Evolutionary conservation across 1,140 invertebrate genomes (phyloP), one percentile per base, ranked within the genome.

Genomic region (Drosophila nasuta): DNA sequence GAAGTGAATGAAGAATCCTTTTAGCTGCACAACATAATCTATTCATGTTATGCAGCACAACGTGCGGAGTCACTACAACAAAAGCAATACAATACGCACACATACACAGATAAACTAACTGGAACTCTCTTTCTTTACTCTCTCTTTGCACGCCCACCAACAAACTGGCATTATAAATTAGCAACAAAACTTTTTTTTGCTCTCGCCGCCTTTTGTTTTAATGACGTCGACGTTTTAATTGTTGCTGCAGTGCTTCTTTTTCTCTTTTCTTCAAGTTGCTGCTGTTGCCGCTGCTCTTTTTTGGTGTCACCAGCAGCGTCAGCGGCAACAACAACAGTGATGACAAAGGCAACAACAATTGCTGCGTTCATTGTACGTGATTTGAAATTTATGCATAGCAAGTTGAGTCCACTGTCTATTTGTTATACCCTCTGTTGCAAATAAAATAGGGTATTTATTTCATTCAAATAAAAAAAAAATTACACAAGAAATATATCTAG

Each of bases 21-120:
- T 88, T 78, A 82, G 76, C 80, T 89, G 85, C 77, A 71, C 85
- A 69, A 83, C 83, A 89, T 83, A 88, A 89, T 88, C 85, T 79
- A 75, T 80, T 83, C 85, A 87, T 77, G 78, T 88, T 75, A 88
- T 88, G 83, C 83, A 88, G 80, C 54, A 62, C 64, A 72, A 66
- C 82, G 77, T 88, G 70, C 82, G 82, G 62, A 73, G 59, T 56
- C 45, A 75, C 65, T 38, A 17, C 10, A 56, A 71, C 58, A 70
- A 75, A 70, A 58, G 72, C 45, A 54, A 59, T 38, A 46, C 5
- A 46, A 13, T 49, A 58, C 49, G 62, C 35, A 45, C 38, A 60
- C 10, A 56, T 67, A 41, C 43, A 64, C 48, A 38, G 15, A 35
- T 6, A 38, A 30, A 48, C 63, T 33, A 30, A 35, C 13, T 48